A percentile compares a stretch with the other conserved stretches of the same genome.
Evolutionary conservation across 2,113 vertebrate species (phyloP).

Genomic region (Campylorhamphus procurvoides): DNA sequence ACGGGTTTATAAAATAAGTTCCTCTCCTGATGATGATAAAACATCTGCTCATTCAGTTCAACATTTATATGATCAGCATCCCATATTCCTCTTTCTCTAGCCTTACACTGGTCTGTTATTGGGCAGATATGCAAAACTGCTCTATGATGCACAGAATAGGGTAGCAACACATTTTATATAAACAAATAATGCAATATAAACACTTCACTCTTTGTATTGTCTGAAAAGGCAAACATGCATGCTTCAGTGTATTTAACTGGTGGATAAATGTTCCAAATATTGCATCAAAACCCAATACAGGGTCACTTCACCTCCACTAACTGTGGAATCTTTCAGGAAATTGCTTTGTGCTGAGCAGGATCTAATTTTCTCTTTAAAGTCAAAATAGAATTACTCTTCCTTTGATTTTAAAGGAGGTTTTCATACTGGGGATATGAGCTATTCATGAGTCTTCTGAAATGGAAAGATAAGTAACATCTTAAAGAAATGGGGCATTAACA

Average conservation of each 20-base stretch:
- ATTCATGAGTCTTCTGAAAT: not conserved
- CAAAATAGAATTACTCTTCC: not conserved
- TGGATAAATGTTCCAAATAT: not conserved
- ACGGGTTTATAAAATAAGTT: not conserved
- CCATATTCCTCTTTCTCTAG: not conserved
- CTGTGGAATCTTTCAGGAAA: not conserved
- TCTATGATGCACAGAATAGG: not conserved
- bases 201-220: not conserved
- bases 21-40: not conserved
- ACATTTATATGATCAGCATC: not conserved
- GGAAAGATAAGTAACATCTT: not conserved
- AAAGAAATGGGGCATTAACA: not conserved
- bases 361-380: not conserved
- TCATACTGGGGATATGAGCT: not conserved
- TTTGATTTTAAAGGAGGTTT: not conserved
- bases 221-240: not conserved
- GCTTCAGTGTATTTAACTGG: not conserved
- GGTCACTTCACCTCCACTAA: not conserved
- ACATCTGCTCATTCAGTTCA: not conserved
- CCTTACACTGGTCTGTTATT: not conserved
- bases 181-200: not conserved
- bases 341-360: not conserved
- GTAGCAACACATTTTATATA: not conserved
- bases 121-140: not conserved
- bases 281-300: not conserved